Percentiles rank a stretch among this genome's conserved stretches.
Conservation (phyloP, 2,113 vertebrate species). For the Murina feae region DNA sequence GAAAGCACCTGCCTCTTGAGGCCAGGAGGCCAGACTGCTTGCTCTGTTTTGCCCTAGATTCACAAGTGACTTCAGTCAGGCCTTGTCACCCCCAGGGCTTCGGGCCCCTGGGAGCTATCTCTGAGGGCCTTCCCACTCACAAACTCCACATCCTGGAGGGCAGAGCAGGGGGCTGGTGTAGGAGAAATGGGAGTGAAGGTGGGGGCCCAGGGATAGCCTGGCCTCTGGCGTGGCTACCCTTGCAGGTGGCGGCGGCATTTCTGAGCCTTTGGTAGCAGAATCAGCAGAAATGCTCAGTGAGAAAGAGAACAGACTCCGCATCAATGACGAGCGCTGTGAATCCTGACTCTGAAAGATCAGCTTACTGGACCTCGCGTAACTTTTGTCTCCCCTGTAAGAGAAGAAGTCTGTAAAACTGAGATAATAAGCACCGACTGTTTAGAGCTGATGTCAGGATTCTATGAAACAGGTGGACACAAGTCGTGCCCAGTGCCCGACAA, state of each 20-base stretch:
- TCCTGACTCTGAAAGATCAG: neutral
- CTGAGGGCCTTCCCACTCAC: neutral
- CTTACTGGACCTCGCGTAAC: neutral
- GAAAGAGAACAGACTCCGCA: neutral
- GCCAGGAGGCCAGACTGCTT: neutral
- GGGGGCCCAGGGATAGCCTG: accelerated
- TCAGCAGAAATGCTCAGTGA: too few relatives aligned
- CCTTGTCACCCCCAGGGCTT: neutral
- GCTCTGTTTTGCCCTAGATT: neutral
- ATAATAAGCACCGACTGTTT: neutral
- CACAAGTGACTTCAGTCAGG: accelerated
- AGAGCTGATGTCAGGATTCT: neutral
- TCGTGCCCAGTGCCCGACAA: neutral
- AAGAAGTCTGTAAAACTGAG: neutral
- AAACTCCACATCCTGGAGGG: too few relatives aligned
- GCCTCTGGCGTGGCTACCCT: neutral
- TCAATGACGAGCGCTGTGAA: neutral
- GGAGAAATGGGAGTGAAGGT: neutral
- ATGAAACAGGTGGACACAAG: neutral
- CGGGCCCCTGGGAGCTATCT: neutral
- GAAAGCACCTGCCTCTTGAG: neutral
- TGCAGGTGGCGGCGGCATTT: accelerated
- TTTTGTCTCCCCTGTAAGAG: neutral
- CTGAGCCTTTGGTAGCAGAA: neutral
- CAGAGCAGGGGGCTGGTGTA: accelerated